These are phyloP conservation scores for Tetragonula clypearis DNA, from an alignment of 1,140 invertebrate genomes.

Conservation along the genomic window DNA sequence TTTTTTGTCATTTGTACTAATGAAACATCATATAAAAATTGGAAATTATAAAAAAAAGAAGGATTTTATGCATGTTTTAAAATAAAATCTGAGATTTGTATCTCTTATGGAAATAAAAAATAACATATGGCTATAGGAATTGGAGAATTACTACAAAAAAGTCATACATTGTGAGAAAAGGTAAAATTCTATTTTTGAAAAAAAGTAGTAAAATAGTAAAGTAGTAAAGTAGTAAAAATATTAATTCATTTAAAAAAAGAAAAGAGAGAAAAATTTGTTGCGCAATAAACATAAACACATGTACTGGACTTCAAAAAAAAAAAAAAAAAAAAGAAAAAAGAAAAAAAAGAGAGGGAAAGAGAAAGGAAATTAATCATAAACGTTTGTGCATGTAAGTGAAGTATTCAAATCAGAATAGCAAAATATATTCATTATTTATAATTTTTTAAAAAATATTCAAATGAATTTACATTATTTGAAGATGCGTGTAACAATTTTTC, in stretches of 20 bases:
- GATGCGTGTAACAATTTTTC: too few relatives aligned
- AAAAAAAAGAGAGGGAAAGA: not conserved
- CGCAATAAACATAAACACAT: conserved; percentile 26
- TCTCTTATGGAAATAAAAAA: not conserved
- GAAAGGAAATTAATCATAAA: not conserved
- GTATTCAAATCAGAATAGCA: not conserved
- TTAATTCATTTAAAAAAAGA: not conserved
- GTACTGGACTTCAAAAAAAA: conserved; percentile 29
- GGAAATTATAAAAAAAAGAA: too few relatives aligned
- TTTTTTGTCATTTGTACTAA: not conserved
- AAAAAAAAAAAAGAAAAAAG: too few relatives aligned
- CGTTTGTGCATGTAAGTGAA: not conserved
- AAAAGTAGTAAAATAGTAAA: not conserved
- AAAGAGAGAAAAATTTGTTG: not conserved
- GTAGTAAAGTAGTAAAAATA: not conserved
- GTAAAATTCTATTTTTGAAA: not conserved
- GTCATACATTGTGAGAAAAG: not conserved
- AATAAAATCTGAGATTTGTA: not conserved
- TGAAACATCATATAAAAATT: not conserved
- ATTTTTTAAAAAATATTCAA: too few relatives aligned
- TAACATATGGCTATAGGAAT: not conserved
- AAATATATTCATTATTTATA: too few relatives aligned
- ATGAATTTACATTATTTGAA: too few relatives aligned
- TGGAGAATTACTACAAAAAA: not conserved
- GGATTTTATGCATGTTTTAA: not conserved